Evolutionary conservation across 2,888 invertebrate genomes (phyloP).

Genomic region (Dasysyrphus tricinctus): DNA sequence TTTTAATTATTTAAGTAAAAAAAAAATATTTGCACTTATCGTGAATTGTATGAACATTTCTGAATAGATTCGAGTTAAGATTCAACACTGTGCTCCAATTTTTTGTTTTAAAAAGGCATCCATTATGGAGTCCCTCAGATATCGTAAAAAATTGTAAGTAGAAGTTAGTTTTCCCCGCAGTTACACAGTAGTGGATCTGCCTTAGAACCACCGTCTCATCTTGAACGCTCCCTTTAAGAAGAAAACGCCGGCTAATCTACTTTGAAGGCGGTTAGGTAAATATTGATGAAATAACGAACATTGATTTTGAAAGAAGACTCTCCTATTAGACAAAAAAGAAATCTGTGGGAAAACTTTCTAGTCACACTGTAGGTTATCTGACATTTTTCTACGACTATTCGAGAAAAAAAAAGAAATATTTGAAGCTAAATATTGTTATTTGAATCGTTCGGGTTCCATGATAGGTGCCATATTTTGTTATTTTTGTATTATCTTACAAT

Average conservation of each 20-base stretch:
- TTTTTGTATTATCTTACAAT: not conserved
- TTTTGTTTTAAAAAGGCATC: not conserved
- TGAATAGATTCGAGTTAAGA: not conserved
- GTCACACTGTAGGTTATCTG: not conserved
- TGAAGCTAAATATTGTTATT: not conserved
- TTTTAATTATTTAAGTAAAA: not conserved
- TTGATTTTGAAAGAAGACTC: too few species aligned
- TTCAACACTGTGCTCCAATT: not conserved
- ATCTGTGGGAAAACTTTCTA: too few species aligned
- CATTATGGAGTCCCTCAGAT: not conserved
- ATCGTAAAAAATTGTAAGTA: too few species aligned
- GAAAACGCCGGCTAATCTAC: too few species aligned
- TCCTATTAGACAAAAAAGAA: too few species aligned
- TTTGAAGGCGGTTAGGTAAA: too few species aligned
- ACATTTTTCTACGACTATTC: not conserved
- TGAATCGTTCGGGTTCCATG: not conserved
- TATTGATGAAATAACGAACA: too few species aligned
- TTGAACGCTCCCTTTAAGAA: too few species aligned
- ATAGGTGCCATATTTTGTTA: not conserved
- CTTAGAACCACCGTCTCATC: too few species aligned
- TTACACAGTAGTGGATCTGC: too few species aligned
- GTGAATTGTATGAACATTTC: not conserved
- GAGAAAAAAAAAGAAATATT: not conserved
- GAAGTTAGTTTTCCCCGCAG: too few species aligned
- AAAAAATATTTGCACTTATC: not conserved